phyloP scores from a whole-genome alignment of 2,113 vertebrate genomes.

The Danio rerio region GRCz12tu NC_133191.1:6755501-6756000 shows the following conservation, averaged over 20 bases:
- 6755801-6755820: too few relatives aligned
- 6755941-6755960: slow-evolving; percentile 49
- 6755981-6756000: slow-evolving; percentile 72
- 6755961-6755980: slow-evolving; percentile 54
- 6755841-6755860: neutral
- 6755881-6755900: neutral
- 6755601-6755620: too few relatives aligned
- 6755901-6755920: slow-evolving; percentile 2
- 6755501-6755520: too few relatives aligned
- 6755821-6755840: neutral
- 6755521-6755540: too few relatives aligned
- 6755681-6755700: neutral
- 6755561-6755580: too few relatives aligned
- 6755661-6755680: too few relatives aligned
- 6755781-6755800: neutral
- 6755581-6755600: too few relatives aligned
- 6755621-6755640: too few relatives aligned
- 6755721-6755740: too few relatives aligned
- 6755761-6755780: neutral
- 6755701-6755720: neutral
- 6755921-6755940: neutral
- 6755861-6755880: neutral
- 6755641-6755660: too few relatives aligned
- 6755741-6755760: neutral
- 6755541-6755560: too few relatives aligned